phyloP scores from a whole-genome alignment of 2,113 vertebrate genomes.

The Lepisosteus osseus region DNA sequence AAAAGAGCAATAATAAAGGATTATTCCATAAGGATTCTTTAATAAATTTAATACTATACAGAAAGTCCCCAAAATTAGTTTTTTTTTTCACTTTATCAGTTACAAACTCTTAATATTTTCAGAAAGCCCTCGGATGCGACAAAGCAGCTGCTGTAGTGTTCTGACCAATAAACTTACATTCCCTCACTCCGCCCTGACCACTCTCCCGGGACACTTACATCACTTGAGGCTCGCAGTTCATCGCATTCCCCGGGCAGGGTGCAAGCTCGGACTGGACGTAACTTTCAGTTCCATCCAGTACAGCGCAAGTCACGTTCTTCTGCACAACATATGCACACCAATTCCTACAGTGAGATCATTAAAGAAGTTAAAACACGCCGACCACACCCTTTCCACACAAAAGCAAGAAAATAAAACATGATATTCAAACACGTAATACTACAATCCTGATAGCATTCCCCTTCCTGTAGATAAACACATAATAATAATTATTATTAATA shows the following conservation, averaged over 20 bases:
- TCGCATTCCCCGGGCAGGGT: slow-evolving; percentile 75
- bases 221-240: slow-evolving; percentile 69
- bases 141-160: slow-evolving; percentile 2
- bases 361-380: too few relatives aligned
- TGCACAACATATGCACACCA: slow-evolving; percentile 92
- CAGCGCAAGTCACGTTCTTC: slow-evolving; percentile 88
- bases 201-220: slow-evolving; percentile 57
- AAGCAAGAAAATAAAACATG: too few relatives aligned
- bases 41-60: too few relatives aligned
- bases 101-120: not conserved
- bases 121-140: not conserved
- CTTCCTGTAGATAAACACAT: too few relatives aligned
- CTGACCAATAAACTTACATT: slow-evolving; percentile 25
- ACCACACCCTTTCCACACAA: too few relatives aligned
- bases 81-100: too few relatives aligned
- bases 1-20: too few relatives aligned
- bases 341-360: slow-evolving; percentile 66
- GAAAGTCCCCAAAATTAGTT: not conserved
- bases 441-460: too few relatives aligned
- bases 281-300: slow-evolving; percentile 79
- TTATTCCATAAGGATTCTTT: too few relatives aligned
- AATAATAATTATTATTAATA: too few relatives aligned
- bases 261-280: slow-evolving; percentile 76
- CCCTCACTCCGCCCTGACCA: slow-evolving; percentile 14
- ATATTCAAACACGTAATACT: too few relatives aligned